Percentiles rank a stretch among this genome's conserved stretches.
Conservation (phyloP, 2,113 vertebrate genomes). For the Leptodactylus fuscus region DNA sequence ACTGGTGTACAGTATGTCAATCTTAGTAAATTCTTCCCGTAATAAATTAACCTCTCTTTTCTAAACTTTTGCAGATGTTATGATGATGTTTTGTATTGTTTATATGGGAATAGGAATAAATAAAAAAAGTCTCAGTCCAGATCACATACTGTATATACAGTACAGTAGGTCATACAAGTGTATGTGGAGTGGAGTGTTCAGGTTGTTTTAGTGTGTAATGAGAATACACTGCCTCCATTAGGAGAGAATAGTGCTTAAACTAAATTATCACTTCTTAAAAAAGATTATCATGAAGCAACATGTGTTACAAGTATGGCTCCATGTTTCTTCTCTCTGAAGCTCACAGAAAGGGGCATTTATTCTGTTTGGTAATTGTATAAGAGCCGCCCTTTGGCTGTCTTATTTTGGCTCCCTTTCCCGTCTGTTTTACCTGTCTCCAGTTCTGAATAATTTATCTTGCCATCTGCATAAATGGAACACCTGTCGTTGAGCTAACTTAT, state of each 20-base stretch:
- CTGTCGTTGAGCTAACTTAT: constrained; percentile 79
- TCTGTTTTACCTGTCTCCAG: constrained; percentile 84
- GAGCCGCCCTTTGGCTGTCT: constrained; percentile 77
- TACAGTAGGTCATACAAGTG: neutral
- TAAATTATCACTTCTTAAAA: constrained; percentile 7
- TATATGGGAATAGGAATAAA: neutral
- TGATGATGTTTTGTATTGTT: neutral
- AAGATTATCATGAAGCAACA: constrained; percentile 17
- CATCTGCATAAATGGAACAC: constrained; percentile 83
- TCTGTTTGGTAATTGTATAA: constrained; percentile 65
- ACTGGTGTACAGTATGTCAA: no score
- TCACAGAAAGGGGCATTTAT: constrained; percentile 59
- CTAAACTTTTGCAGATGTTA: neutral
- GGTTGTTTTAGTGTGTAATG: constrained; percentile 1
- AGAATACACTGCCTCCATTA: neutral
- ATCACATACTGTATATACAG: neutral
- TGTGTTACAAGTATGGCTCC: constrained; percentile 34
- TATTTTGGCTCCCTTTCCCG: constrained; percentile 79
- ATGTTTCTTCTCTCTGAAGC: constrained; percentile 29
- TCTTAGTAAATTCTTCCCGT: no score
- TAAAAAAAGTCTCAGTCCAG: neutral
- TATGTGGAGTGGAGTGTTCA: neutral
- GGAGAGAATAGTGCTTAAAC: neutral
- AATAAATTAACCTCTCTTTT: neutral
- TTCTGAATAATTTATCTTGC: constrained; percentile 86